A percentile compares a stretch with the other conserved stretches of the same genome.
These are phyloP conservation scores for Hemicentrotus pulcherrimus DNA, from an alignment of 35 echinoderm and acorn worm species.

Conservation along the genomic window DNA sequence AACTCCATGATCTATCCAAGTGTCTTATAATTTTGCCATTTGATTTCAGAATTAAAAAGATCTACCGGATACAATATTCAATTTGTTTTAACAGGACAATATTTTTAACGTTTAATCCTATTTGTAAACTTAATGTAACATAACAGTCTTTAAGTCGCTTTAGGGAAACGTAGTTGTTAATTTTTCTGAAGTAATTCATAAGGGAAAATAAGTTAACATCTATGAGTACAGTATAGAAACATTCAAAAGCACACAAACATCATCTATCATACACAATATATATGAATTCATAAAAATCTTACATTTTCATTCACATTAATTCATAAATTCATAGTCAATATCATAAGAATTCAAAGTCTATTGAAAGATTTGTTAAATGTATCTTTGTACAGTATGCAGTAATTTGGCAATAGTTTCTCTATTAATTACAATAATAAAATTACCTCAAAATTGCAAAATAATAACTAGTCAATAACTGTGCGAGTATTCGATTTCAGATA, in stretches of 20 bases:
- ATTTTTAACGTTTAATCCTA: neutral
- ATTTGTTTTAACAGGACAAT: neutral
- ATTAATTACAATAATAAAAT: conserved; percentile 16
- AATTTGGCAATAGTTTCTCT: conserved; percentile 35
- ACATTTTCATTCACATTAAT: neutral
- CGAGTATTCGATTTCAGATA: conserved; percentile 37
- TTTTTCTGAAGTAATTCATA: neutral
- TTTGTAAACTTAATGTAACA: neutral
- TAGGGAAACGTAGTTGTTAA: too few species aligned
- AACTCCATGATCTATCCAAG: neutral
- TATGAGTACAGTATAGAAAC: neutral
- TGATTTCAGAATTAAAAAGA: neutral
- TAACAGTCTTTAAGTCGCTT: neutral
- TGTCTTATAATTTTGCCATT: neutral
- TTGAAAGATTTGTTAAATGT: conserved; percentile 25
- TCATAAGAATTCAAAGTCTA: conserved; percentile 29
- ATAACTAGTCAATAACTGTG: neutral
- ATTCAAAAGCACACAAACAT: neutral
- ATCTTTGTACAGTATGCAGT: conserved; percentile 21
- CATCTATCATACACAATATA: conserved; percentile 4
- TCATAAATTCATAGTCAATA: neutral
- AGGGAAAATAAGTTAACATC: conserved; percentile 13
- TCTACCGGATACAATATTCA: neutral
- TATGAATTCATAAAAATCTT: conserved; percentile 5
- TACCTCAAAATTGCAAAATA: conserved; percentile 37